phyloP scores from a whole-genome alignment of 2,797 vertebrate species.

The Streptopelia turtur region DNA sequence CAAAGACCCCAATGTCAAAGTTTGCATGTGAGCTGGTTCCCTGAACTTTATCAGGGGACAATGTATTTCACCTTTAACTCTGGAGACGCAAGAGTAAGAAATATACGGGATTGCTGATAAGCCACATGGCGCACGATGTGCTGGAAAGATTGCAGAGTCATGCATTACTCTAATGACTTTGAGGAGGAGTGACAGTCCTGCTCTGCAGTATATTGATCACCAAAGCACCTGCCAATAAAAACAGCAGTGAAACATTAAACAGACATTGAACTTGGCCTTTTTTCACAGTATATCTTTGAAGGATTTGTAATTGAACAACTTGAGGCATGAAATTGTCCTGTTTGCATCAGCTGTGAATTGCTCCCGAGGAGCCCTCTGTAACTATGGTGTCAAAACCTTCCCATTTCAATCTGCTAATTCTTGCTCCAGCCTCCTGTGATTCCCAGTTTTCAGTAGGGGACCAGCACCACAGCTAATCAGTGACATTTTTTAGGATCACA shows the following conservation, averaged over 20 bases:
- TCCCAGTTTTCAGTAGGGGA: neutral
- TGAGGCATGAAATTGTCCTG: neutral
- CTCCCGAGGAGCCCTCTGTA: neutral
- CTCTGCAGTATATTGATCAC: neutral
- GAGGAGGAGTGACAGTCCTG: neutral
- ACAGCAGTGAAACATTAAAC: neutral
- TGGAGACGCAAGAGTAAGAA: neutral
- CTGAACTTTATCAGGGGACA: neutral
- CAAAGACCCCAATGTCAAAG: neutral
- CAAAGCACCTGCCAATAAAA: neutral
- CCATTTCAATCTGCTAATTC: neutral
- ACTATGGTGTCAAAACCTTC: neutral
- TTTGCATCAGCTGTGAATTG: neutral
- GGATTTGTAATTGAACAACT: neutral
- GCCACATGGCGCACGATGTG: accelerated
- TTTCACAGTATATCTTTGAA: neutral
- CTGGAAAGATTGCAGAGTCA: neutral
- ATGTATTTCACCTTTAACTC: neutral
- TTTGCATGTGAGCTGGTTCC: neutral
- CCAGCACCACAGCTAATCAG: neutral
- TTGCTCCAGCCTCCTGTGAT: neutral
- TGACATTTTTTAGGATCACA: neutral
- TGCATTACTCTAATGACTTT: neutral
- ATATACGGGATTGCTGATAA: neutral
- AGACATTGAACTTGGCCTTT: neutral